A percentile compares a stretch with the other conserved stretches of the same genome.
phyloP scores from a whole-genome alignment of 2,797 vertebrate genomes.

The Vespertilio murinus region DNA sequence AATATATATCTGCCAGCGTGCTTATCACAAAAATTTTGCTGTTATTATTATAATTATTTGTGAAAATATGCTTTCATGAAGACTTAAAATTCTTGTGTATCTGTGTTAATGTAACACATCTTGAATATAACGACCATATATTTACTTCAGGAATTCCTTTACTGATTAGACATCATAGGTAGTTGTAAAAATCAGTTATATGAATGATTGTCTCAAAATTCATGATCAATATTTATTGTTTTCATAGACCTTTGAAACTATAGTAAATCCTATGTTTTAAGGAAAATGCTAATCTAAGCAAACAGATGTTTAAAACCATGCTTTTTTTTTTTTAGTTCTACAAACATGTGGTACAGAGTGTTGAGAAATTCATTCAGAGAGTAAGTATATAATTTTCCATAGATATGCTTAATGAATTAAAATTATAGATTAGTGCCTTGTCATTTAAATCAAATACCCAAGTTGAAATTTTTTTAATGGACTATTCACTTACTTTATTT shows the following conservation, averaged over 20 bases:
- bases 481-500: slow-evolving; percentile 42
- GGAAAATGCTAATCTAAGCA: not conserved
- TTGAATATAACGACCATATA: not conserved
- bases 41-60: not conserved
- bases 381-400: slow-evolving; percentile 84
- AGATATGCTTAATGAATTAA: not conserved
- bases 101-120: not conserved
- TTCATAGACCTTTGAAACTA: not conserved
- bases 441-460: not conserved
- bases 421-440: not conserved
- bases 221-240: slow-evolving; percentile 26
- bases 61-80: not conserved
- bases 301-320: slow-evolving; percentile 44
- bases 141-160: not conserved
- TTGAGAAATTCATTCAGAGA: slow-evolving; percentile 99
- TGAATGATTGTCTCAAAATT: not conserved
- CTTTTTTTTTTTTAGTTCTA: slow-evolving; percentile 91
- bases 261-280: slow-evolving; percentile 2
- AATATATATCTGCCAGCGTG: not conserved
- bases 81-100: not conserved
- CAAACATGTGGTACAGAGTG: slow-evolving; percentile 99
- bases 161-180: not conserved
- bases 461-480: slow-evolving; percentile 15
- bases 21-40: not conserved
- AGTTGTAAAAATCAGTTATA: not conserved